Percentiles rank a stretch among this genome's conserved stretches.
Evolutionary conservation across 2,113 vertebrate species (phyloP).

Genomic region (Pseudois nayaur): DNA sequence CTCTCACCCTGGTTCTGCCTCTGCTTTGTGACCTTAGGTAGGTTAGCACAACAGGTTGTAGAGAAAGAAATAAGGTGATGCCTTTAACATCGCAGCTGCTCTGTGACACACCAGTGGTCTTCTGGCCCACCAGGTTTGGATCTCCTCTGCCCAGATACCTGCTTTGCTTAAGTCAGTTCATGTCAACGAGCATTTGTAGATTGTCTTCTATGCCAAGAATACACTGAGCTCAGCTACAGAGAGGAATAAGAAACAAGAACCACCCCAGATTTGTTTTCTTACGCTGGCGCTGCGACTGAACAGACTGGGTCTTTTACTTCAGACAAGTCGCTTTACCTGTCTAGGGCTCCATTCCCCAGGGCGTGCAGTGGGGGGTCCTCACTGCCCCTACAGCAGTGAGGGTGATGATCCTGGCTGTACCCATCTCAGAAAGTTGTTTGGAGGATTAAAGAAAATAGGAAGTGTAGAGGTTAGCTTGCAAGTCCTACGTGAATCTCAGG

Average conservation of each 20-base stretch:
- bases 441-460: background rate
- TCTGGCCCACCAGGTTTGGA: background rate
- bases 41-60: background rate
- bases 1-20: background rate
- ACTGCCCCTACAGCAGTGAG: background rate
- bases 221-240: background rate
- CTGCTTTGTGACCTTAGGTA: background rate
- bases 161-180: background rate
- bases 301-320: background rate
- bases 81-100: background rate
- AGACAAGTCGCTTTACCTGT: background rate
- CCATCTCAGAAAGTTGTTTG: background rate
- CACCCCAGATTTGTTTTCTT: background rate
- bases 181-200: background rate
- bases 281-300: background rate
- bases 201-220: background rate
- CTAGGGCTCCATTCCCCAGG: background rate
- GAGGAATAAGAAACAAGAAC: background rate
- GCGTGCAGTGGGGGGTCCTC: background rate
- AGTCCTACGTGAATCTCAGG: background rate
- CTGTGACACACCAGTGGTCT: background rate
- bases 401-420: background rate
- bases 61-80: background rate
- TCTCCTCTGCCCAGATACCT: background rate
- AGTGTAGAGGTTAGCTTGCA: background rate